Evolutionary conservation across 2,797 vertebrate species (phyloP).

Genomic region (Chelonia mydas): DNA sequence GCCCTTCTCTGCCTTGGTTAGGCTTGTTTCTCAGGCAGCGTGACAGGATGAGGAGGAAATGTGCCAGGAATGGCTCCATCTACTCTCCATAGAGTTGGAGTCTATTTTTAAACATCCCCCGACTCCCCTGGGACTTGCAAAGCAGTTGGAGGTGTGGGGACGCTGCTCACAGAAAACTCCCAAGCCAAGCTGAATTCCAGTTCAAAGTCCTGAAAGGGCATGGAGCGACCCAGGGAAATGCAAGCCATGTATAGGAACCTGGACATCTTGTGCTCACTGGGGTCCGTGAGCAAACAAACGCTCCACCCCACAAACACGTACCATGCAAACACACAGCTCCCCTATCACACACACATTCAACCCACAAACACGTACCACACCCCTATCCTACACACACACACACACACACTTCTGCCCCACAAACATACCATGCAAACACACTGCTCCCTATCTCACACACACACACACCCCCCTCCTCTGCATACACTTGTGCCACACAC

Average conservation of each 20-base stretch:
- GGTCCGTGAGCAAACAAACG: not conserved
- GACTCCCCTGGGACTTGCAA: accelerated
- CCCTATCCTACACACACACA: no score
- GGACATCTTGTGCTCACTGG: not conserved
- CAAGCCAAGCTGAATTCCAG: not conserved
- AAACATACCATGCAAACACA: not conserved
- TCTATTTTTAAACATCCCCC: conserved; percentile 63
- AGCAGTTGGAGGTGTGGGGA: not conserved
- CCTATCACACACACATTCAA: not conserved
- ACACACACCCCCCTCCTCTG: no score
- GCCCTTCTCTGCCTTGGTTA: conserved; percentile 40
- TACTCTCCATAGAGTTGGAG: conserved; percentile 32
- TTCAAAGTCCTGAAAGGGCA: not conserved
- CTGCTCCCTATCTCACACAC: not conserved
- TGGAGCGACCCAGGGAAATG: not conserved
- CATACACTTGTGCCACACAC: not conserved
- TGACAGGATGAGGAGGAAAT: conserved; percentile 76
- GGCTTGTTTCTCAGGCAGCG: conserved; percentile 64
- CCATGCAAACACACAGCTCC: not conserved
- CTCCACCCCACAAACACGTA: not conserved
- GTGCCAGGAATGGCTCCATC: conserved; percentile 71
- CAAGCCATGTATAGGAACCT: not conserved
- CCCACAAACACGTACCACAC: not conserved
- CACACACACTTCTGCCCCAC: not conserved
- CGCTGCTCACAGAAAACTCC: not conserved